Percentiles rank a stretch among this genome's conserved stretches.
Conservation (phyloP, 1,140 invertebrate genomes). For the Metaphire vulgaris region DNA sequence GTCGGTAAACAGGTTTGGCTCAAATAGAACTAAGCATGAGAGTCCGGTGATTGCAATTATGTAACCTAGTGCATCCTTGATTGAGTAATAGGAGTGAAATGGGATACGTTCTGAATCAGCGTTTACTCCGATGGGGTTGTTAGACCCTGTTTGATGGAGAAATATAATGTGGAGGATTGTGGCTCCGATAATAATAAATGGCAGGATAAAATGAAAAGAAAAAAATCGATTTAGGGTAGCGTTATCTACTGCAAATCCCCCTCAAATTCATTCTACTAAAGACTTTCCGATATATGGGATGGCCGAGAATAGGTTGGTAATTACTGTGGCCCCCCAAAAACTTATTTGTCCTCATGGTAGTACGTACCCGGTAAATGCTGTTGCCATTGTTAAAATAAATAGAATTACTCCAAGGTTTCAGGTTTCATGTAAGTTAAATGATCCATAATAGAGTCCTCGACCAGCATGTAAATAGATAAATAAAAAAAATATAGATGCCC, state of each 20-base stretch:
- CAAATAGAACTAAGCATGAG: constrained; percentile 43
- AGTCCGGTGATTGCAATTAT: constrained; percentile 51
- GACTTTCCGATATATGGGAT: constrained; percentile 33
- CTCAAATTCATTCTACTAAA: constrained; percentile 63
- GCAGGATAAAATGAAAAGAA: constrained; percentile 64
- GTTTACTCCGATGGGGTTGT: constrained; percentile 59
- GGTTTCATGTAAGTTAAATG: constrained; percentile 31
- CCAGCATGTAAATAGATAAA: constrained; percentile 37
- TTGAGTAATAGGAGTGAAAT: constrained; percentile 54
- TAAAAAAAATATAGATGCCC: constrained; percentile 39
- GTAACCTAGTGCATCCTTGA: constrained; percentile 34
- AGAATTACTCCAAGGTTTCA: constrained; percentile 34
- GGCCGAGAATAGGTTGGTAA: constrained; percentile 37
- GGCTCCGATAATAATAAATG: constrained; percentile 59
- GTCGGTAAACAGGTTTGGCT: constrained; percentile 60
- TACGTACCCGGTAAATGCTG: constrained; percentile 36
- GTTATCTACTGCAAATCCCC: constrained; percentile 64
- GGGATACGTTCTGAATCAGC: constrained; percentile 60
- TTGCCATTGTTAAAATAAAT: constrained; percentile 35
- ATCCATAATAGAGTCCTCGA: constrained; percentile 35
- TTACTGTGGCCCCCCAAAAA: constrained; percentile 37
- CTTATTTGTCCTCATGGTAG: constrained; percentile 37
- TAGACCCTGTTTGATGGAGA: constrained; percentile 59
- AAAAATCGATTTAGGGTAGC: constrained; percentile 65
- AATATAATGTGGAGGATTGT: constrained; percentile 44